Base-by-base conservation (phyloP, 2,888 invertebrate species). In the Halictus ligatus region DNA sequence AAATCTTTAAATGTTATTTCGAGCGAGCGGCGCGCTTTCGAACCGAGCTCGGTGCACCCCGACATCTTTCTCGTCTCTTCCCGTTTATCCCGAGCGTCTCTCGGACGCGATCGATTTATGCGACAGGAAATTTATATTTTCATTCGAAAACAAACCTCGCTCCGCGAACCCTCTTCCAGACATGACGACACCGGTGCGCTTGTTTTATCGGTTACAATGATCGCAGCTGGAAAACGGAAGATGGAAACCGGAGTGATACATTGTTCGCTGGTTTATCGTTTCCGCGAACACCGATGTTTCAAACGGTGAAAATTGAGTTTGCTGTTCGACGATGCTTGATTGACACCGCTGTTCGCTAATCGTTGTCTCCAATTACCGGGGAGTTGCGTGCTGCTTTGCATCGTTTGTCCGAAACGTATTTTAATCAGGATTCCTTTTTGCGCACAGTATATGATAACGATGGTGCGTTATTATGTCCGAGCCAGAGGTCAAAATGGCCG, bases 61-160 rank as follows among this genome's bases (percentile, higher is more conserved):
- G 2, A 29, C 35, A 35, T 67, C 67, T 35, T 29, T 7, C 35
- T 21, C 18, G n/a, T 60, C 58, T 25, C 10, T 10, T 60, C 0
- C 35, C 25, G 25, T 60, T 60, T 60, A 29, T 60, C 60, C 6
- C 25, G 6, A 29, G 6, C 4, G 60, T 2, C 25, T 60, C 60
- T 15, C 15, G 67, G 18, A 35, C 35, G 67, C 29, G 15, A 67
- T 67, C 67, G 29, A 35, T 67, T 67, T 35, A 67, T 29, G 29
- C 67, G 67, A 67, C 64, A 67, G 67, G 67, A 29, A 67, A 67
- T 67, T 67, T 67, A 67, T 67, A 67, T 67, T 67, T 67, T 67
- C 67, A 35, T 35, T 67, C 18, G 67, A 35, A 67, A 35, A 67
- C 35, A 35, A 35, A 67, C 67, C 67, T 35, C 67, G 29, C 18